Conservation (phyloP, 2,888 invertebrate genomes). For the Tetanocera ferruginea region DNA sequence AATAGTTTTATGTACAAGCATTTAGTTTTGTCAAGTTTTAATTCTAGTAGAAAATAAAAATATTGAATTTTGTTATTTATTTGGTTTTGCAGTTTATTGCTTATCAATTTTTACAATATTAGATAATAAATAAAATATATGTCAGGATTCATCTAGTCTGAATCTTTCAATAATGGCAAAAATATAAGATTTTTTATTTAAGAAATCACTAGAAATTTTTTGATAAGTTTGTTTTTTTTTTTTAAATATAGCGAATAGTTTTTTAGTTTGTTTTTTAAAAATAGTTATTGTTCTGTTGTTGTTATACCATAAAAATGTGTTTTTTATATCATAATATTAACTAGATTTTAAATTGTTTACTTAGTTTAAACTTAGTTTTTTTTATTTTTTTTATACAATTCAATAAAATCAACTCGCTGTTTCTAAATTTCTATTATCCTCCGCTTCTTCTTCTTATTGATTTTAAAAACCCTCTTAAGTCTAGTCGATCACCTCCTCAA, state of each 20-base stretch:
- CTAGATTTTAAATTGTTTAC: constrained; percentile 18
- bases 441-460: neutral
- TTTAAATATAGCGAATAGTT: constrained; percentile 18
- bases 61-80: neutral
- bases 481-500: constrained; percentile 67
- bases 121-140: neutral
- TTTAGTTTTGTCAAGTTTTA: too few species aligned
- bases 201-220: constrained; percentile 7
- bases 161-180: neutral
- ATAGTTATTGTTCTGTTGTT: constrained; percentile 55
- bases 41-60: neutral
- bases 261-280: constrained; percentile 45
- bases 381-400: constrained; percentile 23
- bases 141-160: neutral
- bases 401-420: neutral
- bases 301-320: constrained; percentile 39
- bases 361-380: constrained; percentile 4
- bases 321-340: constrained; percentile 39
- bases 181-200: neutral
- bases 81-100: constrained; percentile 13
- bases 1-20: constrained; percentile 8
- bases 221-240: constrained; percentile 1
- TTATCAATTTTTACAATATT: neutral
- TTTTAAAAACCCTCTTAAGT: neutral
- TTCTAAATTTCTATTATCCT: neutral